Evolutionary conservation across 2,888 invertebrate species (phyloP).

Genomic region (Agriopis marginaria): DNA sequence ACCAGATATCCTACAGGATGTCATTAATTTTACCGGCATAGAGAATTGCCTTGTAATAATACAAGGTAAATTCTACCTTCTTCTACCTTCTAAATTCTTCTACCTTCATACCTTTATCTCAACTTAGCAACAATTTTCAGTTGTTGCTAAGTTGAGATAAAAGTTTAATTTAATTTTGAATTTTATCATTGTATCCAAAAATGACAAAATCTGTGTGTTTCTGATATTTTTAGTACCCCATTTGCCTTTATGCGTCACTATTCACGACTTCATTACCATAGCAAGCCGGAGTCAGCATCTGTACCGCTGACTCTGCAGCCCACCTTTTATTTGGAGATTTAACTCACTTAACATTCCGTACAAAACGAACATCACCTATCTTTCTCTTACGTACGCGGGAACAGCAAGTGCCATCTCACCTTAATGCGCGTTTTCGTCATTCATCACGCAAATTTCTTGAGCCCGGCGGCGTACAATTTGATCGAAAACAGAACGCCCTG

Average conservation of each 20-base stretch:
- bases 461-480: conserved; percentile 75
- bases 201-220: too few relatives aligned
- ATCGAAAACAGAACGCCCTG: conserved; percentile 75
- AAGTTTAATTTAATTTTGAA: too few relatives aligned
- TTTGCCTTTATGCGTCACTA: conserved; percentile 21
- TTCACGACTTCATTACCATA: conserved; percentile 73
- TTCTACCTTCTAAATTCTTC: too few relatives aligned
- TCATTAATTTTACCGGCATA: too few relatives aligned
- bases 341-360: conserved; percentile 80
- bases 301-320: conserved; percentile 70
- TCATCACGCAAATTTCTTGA: conserved; percentile 61
- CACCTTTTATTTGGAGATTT: conserved; percentile 83
- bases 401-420: conserved; percentile 56
- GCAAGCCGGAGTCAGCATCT: conserved; percentile 51
- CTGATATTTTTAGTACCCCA: too few relatives aligned
- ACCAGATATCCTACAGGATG: too few relatives aligned
- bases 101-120: too few relatives aligned
- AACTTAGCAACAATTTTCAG: too few relatives aligned
- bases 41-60: too few relatives aligned
- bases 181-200: too few relatives aligned
- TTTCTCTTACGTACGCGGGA: conserved; percentile 56
- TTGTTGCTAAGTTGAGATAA: too few relatives aligned
- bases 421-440: conserved; percentile 61
- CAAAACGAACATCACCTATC: conserved; percentile 70
- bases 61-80: too few relatives aligned